Evolutionary conservation across 2,888 invertebrate species (phyloP).

Genomic region (Drosophila seclusa): DNA sequence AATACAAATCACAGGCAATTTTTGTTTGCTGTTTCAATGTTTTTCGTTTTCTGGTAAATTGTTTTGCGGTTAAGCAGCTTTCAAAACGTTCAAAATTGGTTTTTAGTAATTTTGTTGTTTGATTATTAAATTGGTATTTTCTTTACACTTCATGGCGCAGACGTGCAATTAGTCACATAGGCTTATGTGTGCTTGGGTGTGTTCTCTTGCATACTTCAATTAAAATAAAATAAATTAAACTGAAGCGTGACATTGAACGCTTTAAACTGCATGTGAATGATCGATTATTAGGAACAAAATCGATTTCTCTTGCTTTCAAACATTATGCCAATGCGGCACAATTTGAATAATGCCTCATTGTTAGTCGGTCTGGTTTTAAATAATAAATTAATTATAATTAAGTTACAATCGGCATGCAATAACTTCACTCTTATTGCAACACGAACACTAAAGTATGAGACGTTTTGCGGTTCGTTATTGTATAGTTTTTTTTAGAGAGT

Average conservation of each 20-base stretch:
- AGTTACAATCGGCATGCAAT: conserved; percentile 53
- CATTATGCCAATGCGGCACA: conserved; percentile 18
- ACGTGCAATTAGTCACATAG: conserved; percentile 75
- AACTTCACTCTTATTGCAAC: conserved; percentile 24
- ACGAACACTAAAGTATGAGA: conserved; percentile 7
- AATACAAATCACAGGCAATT: conserved; percentile 44
- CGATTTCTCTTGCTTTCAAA: conserved; percentile 11
- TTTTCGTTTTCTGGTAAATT: conserved; percentile 17
- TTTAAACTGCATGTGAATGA: conserved; percentile 7
- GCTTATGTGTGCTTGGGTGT: conserved; percentile 39
- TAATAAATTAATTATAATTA: conserved; percentile 20
- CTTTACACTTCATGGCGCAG: conserved; percentile 33
- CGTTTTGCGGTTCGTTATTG: conserved; percentile 3
- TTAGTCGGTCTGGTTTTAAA: conserved; percentile 18
- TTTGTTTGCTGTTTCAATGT: conserved; percentile 20
- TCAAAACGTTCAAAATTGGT: conserved; percentile 18
- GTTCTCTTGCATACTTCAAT: conserved; percentile 20
- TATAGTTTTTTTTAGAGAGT: conserved; percentile 18
- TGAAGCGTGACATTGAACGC: neutral
- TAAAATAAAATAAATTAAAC: conserved; percentile 15
- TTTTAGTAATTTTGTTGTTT: conserved; percentile 32
- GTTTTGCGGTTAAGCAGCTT: conserved; percentile 32
- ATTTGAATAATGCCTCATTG: conserved; percentile 11
- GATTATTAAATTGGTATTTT: neutral
- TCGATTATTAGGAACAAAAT: conserved; percentile 20